Conservation (phyloP, 2,797 vertebrate genomes). For the Eulemur rubriventer region DNA sequence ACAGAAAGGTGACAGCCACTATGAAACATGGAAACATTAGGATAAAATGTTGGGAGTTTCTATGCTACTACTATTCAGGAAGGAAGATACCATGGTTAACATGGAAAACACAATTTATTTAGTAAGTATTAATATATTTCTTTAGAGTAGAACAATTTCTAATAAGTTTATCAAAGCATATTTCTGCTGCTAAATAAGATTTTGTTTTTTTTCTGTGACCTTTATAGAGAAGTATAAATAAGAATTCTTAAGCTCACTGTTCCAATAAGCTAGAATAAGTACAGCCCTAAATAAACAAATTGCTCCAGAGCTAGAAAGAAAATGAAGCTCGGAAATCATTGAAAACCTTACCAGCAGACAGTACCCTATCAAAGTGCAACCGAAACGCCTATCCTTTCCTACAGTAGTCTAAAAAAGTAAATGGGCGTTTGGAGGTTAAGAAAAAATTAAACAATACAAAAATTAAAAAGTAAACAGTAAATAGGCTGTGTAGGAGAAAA, state of each 20-base stretch:
- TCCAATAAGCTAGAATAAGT: background rate
- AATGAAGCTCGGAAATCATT: background rate
- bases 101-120: background rate
- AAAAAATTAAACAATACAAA: too few relatives aligned
- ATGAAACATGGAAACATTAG: background rate
- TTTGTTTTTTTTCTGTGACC: too few relatives aligned
- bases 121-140: background rate
- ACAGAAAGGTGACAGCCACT: background rate
- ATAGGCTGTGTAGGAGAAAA: background rate
- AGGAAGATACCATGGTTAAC: background rate
- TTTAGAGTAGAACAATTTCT: background rate
- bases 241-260: background rate
- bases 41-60: background rate
- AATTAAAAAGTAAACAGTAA: too few relatives aligned
- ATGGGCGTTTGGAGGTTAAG: background rate
- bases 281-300: background rate
- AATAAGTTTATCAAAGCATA: background rate
- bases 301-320: background rate
- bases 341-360: background rate
- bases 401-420: background rate
- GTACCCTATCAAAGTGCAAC: background rate
- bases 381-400: background rate
- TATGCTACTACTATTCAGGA: background rate
- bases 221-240: too few relatives aligned
- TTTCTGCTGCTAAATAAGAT: conserved; percentile 31